phyloP scores from a whole-genome alignment of 2,888 invertebrate species.

The Galerucella pusilla region DNA sequence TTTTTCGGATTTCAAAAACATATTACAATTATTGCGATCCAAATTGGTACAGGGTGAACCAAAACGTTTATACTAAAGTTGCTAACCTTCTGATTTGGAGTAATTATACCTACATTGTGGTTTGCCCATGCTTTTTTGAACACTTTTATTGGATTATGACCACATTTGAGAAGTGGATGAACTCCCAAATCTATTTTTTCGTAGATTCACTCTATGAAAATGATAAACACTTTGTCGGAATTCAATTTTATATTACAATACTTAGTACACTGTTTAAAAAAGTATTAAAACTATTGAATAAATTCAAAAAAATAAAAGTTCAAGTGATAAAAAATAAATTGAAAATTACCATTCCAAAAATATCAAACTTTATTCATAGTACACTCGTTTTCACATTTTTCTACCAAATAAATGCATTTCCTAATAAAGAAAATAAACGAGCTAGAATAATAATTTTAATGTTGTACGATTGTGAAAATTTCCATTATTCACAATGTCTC shows the following conservation, averaged over 20 bases:
- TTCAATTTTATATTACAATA: not conserved
- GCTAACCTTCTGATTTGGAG: no score
- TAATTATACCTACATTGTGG: no score
- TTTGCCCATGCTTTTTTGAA: no score
- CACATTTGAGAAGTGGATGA: no score
- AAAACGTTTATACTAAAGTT: no score
- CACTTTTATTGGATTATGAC: no score
- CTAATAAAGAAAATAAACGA: no score
- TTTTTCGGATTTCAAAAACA: no score
- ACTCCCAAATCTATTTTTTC: not conserved
- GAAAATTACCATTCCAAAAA: not conserved
- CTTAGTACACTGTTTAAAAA: not conserved
- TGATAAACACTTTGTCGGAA: not conserved
- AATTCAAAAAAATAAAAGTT: not conserved
- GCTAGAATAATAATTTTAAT: not conserved
- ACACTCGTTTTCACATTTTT: not conserved
- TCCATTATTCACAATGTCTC: not conserved
- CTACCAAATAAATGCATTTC: not conserved
- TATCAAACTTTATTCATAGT: not conserved
- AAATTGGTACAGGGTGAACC: no score
- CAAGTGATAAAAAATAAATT: not conserved
- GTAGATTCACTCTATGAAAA: not conserved
- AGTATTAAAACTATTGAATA: not conserved
- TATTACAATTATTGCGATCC: no score
- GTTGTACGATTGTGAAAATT: not conserved